Conservation (phyloP, 2,113 vertebrate genomes). For the Myiagra hebetior region DNA sequence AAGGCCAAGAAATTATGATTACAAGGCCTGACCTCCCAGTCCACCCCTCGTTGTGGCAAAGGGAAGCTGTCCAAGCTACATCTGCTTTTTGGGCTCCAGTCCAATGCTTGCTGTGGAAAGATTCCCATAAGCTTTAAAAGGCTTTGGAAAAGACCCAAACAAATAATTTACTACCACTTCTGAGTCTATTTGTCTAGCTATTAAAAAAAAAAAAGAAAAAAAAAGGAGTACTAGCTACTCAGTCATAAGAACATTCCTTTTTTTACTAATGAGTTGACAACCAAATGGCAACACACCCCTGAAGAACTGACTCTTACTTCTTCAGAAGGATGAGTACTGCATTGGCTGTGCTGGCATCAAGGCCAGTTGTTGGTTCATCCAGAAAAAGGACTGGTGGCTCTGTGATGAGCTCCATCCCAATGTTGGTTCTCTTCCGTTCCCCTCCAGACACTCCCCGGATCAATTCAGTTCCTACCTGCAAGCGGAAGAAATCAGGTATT, state of each 20-base stretch:
- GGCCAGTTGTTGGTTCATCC: conserved; percentile 52
- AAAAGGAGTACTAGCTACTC: not conserved
- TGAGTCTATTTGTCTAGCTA: not conserved
- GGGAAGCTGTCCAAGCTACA: not conserved
- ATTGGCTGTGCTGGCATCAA: conserved; percentile 61
- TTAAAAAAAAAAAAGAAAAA: too few species aligned
- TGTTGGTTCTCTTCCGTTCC: conserved; percentile 60
- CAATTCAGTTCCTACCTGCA: conserved; percentile 60
- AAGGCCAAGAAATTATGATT: not conserved
- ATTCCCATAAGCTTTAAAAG: conserved; percentile 6
- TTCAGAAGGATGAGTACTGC: conserved; percentile 55
- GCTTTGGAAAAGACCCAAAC: not conserved
- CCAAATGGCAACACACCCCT: not conserved
- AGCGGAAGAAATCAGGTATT: not conserved
- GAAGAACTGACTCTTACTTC: conserved; percentile 30
- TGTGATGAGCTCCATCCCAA: conserved; percentile 59
- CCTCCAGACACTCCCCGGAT: conserved; percentile 59
- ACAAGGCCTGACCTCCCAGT: not conserved
- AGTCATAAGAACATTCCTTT: not conserved
- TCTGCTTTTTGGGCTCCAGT: not conserved
- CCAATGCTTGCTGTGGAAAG: not conserved
- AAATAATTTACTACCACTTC: not conserved
- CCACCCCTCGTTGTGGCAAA: not conserved
- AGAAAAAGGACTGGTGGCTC: conserved; percentile 57
- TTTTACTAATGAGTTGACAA: not conserved